These are phyloP conservation scores for Colaptes auratus DNA, from an alignment of 2,113 vertebrate species.

Conservation along the genomic window DNA sequence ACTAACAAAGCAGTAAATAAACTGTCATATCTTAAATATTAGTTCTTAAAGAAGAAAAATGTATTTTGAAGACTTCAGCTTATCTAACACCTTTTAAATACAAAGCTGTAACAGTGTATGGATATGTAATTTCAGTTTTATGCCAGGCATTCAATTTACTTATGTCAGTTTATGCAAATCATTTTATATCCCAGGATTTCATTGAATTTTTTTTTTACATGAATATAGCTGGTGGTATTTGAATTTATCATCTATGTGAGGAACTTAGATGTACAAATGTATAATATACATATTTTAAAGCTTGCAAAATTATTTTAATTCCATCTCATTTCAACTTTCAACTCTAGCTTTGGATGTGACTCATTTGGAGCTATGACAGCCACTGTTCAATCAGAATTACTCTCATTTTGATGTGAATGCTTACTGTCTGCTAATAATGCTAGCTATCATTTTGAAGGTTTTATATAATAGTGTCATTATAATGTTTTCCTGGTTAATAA, in stretches of 20 bases:
- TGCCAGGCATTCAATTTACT: neutral
- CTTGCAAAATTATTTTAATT: neutral
- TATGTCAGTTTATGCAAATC: neutral
- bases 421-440: neutral
- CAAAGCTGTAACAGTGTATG: neutral
- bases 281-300: neutral
- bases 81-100: neutral
- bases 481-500: neutral
- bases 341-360: neutral
- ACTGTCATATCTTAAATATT: neutral
- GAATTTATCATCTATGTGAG: neutral
- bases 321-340: neutral
- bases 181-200: neutral
- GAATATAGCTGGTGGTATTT: neutral
- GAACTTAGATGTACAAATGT: neutral
- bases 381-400: neutral
- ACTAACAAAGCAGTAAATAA: neutral
- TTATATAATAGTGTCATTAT: neutral
- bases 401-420: neutral
- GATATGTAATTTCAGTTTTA: neutral
- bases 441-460: neutral
- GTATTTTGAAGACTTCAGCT: neutral
- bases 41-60: neutral
- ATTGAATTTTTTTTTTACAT: neutral
- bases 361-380: neutral